Evolutionary conservation across 1,140 invertebrate species (phyloP).

Genomic region (Saxidomus purpurata): DNA sequence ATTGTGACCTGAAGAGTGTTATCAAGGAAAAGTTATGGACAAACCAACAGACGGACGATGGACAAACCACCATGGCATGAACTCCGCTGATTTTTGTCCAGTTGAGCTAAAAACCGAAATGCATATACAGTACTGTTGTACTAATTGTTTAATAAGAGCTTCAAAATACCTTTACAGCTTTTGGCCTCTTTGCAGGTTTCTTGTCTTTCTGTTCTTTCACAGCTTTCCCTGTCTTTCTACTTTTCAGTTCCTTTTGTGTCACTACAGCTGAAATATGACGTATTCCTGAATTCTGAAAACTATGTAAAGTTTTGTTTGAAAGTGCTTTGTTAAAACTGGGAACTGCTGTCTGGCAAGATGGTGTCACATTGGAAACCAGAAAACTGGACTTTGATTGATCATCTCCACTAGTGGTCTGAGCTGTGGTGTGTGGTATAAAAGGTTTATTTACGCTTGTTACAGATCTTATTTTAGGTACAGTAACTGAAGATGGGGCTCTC

Average conservation of each 20-base stretch:
- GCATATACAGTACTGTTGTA: too few relatives aligned
- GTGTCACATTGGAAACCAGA: not conserved
- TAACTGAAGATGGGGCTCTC: not conserved
- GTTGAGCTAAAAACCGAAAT: too few relatives aligned
- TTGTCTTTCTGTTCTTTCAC: not conserved
- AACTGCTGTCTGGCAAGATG: not conserved
- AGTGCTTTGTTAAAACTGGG: not conserved
- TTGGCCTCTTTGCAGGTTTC: conserved; percentile 6
- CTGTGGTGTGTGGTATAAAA: not conserved
- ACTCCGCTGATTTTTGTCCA: too few relatives aligned
- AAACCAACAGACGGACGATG: too few relatives aligned
- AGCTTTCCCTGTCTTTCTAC: not conserved
- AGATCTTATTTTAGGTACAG: not conserved
- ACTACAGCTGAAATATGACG: not conserved
- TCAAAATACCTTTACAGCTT: conserved; percentile 19
- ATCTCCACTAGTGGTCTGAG: too few relatives aligned
- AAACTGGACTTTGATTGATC: not conserved
- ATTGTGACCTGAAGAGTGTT: too few relatives aligned
- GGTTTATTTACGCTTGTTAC: not conserved
- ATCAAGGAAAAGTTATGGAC: too few relatives aligned
- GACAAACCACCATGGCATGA: too few relatives aligned
- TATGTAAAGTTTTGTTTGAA: not conserved
- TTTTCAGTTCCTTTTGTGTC: not conserved
- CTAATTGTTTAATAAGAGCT: too few relatives aligned
- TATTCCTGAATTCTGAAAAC: conserved; percentile 1